A percentile compares a stretch with the other conserved stretches of the same genome.
These are phyloP conservation scores for Oostethus manadensis DNA, from an alignment of 2,113 vertebrate species.

Conservation along the genomic window DNA sequence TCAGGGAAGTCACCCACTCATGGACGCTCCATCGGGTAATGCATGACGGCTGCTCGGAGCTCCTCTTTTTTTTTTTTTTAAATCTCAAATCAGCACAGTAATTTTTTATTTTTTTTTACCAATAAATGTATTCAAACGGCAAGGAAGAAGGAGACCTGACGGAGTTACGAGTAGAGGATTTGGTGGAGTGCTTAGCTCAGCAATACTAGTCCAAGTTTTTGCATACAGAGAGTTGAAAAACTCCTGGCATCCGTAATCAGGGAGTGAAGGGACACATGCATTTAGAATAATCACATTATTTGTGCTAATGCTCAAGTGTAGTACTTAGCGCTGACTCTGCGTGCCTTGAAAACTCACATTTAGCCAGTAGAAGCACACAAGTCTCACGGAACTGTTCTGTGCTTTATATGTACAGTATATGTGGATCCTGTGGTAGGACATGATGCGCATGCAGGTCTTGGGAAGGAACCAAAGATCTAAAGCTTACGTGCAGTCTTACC, in stretches of 20 bases:
- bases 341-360: neutral
- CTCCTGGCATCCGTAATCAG: conserved; percentile 55
- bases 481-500: conserved; percentile 68
- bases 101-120: conserved; percentile 8
- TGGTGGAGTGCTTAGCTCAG: conserved; percentile 56
- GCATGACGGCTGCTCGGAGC: too few relatives aligned
- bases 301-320: conserved; percentile 29
- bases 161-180: conserved; percentile 60
- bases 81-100: too few relatives aligned
- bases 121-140: conserved; percentile 66
- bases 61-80: too few relatives aligned
- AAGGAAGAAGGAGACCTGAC: conserved; percentile 54
- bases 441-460: neutral
- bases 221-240: conserved; percentile 41
- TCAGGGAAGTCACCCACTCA: too few relatives aligned
- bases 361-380: too few relatives aligned
- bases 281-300: conserved; percentile 50
- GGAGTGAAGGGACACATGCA: conserved; percentile 30
- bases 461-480: too few relatives aligned
- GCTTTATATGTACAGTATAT: too few relatives aligned
- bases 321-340: conserved; percentile 53
- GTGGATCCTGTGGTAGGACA: neutral
- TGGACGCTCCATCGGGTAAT: too few relatives aligned
- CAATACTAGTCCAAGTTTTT: conserved; percentile 46
- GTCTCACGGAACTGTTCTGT: too few relatives aligned